Evolutionary conservation across 2,113 vertebrate species (phyloP).

Genomic region (Eretmochelys imbricata): DNA sequence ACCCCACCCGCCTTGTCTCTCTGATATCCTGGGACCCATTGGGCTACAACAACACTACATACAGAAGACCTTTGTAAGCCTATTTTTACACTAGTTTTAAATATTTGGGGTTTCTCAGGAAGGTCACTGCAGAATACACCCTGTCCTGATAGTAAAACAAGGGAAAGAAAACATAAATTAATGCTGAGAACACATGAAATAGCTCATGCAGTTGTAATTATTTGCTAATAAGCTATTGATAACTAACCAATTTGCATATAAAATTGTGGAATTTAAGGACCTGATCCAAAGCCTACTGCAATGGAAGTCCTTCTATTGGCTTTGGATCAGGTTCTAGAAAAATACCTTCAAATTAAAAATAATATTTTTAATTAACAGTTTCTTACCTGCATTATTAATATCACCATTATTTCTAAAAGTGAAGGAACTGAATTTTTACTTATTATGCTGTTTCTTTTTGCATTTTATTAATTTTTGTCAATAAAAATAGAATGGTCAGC

Average conservation of each 20-base stretch:
- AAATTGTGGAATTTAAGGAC: not conserved
- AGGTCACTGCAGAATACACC: fast-evolving
- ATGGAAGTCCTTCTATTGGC: not conserved
- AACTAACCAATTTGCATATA: not conserved
- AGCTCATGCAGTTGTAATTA: fast-evolving
- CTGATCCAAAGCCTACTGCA: not conserved
- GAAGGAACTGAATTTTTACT: not conserved
- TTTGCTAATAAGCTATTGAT: not conserved
- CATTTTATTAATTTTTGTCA: fast-evolving
- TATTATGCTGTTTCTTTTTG: fast-evolving
- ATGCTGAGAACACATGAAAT: fast-evolving
- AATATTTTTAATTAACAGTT: not conserved
- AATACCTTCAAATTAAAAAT: not conserved
- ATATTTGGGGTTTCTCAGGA: fast-evolving
- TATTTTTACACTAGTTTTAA: not conserved
- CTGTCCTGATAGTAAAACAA: not conserved
- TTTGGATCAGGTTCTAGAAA: not conserved
- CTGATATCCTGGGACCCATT: not conserved
- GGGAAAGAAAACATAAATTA: not conserved
- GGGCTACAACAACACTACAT: not conserved
- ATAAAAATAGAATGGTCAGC: fast-evolving
- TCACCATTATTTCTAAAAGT: fast-evolving
- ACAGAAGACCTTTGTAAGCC: not conserved
- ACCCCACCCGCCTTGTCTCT: not conserved
- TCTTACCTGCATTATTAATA: not conserved